A percentile compares a stretch with the other conserved stretches of the same genome.
Conservation (phyloP, 2,113 vertebrate genomes). For the Bolborhynchus lineola region DNA sequence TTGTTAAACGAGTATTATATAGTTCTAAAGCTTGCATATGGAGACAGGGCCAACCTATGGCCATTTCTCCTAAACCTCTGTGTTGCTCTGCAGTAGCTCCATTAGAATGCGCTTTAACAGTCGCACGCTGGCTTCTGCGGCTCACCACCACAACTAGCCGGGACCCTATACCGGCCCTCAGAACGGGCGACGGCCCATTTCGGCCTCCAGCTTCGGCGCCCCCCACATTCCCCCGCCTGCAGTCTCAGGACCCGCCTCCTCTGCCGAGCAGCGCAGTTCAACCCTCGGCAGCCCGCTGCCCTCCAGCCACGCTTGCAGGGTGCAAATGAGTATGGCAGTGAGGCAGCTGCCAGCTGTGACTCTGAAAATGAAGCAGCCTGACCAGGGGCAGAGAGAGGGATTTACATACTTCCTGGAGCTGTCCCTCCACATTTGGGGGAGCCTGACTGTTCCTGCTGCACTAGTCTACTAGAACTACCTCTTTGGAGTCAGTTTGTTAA, state of each 20-base stretch:
- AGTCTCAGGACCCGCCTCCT: background rate
- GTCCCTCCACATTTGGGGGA: rapidly evolving
- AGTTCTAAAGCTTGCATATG: background rate
- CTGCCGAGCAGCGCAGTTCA: no score
- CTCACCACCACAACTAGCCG: rapidly evolving
- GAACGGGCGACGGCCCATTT: rapidly evolving
- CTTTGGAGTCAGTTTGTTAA: background rate
- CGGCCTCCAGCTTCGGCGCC: background rate
- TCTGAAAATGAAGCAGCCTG: background rate
- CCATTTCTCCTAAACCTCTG: background rate
- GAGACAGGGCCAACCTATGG: background rate
- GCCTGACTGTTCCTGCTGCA: background rate
- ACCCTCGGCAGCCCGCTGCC: background rate
- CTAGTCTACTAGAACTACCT: background rate
- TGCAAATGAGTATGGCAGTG: rapidly evolving
- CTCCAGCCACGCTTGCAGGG: rapidly evolving
- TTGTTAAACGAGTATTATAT: background rate
- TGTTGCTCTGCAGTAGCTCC: rapidly evolving
- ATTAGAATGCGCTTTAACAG: background rate
- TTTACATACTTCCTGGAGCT: rapidly evolving
- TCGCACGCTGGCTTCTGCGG: rapidly evolving
- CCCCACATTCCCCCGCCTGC: rapidly evolving
- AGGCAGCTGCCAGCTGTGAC: rapidly evolving
- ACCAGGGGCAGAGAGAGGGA: background rate
- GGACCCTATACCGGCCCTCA: background rate